Conservation (phyloP, 2,888 invertebrate species). For the Dendrolimus houi region DNA sequence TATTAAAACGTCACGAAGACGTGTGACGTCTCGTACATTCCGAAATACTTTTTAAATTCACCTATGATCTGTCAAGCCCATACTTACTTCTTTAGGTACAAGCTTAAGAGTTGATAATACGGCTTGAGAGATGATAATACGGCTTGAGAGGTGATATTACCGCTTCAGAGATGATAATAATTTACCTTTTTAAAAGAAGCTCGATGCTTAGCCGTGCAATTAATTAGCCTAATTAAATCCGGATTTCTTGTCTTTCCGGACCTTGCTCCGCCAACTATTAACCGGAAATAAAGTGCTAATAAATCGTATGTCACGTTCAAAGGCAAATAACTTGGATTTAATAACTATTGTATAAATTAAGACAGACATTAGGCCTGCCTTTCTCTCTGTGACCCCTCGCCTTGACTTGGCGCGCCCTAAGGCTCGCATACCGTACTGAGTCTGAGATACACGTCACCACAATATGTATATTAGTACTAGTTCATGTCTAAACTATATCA, state of each 20-base stretch:
- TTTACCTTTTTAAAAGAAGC: too few species aligned
- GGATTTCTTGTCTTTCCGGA: neutral
- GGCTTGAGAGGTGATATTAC: too few species aligned
- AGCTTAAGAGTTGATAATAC: too few species aligned
- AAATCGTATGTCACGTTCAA: neutral
- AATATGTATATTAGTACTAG: neutral
- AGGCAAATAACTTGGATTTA: conserved; percentile 5
- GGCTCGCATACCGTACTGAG: conserved; percentile 47
- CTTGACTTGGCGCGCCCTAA: conserved; percentile 71
- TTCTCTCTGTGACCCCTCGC: conserved; percentile 66
- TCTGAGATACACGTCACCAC: conserved; percentile 43
- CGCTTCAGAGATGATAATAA: too few species aligned
- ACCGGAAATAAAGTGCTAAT: neutral
- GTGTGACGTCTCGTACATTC: too few species aligned
- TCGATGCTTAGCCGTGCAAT: too few species aligned
- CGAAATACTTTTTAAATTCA: too few species aligned
- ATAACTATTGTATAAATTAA: conserved; percentile 39
- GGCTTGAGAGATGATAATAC: too few species aligned
- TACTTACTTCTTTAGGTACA: too few species aligned
- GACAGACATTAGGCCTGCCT: conserved; percentile 57
- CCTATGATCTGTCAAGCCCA: too few species aligned
- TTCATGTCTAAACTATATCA: neutral
- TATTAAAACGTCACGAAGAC: too few species aligned
- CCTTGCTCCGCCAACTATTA: neutral
- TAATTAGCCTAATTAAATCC: neutral